Evolutionary conservation across 2,888 invertebrate genomes (phyloP).

Genomic region (Eupeodes latifasciatus): DNA sequence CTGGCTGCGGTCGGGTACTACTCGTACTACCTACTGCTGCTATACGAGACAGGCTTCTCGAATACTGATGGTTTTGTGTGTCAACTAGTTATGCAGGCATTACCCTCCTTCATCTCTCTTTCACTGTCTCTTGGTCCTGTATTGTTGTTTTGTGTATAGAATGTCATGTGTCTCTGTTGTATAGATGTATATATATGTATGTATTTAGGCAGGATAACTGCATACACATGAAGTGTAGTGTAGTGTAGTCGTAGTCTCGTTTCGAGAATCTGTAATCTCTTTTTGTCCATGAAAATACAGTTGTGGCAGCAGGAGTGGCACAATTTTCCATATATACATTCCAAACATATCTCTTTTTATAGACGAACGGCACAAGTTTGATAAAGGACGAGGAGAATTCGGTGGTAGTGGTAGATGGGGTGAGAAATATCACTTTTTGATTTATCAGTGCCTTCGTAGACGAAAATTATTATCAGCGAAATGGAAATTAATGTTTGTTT

Average conservation of each 20-base stretch:
- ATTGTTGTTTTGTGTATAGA: constrained; percentile 26
- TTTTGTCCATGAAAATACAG: constrained; percentile 68
- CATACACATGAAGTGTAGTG: constrained; percentile 69
- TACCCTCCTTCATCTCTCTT: neutral
- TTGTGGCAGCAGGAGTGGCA: constrained; percentile 42
- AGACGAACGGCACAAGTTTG: neutral
- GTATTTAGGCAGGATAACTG: constrained; percentile 73
- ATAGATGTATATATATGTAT: constrained; percentile 2
- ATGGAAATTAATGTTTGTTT: constrained; percentile 76
- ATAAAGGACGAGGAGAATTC: no score
- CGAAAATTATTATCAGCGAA: constrained; percentile 77
- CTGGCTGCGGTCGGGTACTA: neutral
- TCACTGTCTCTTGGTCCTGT: constrained; percentile 18
- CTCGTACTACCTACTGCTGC: neutral
- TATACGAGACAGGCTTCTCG: constrained; percentile 10
- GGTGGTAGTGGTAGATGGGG: constrained; percentile 35
- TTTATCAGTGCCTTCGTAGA: constrained; percentile 77
- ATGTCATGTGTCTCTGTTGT: constrained; percentile 20
- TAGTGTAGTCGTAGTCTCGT: constrained; percentile 63
- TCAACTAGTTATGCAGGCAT: constrained; percentile 70
- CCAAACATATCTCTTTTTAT: neutral
- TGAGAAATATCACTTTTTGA: constrained; percentile 74
- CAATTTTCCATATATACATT: constrained; percentile 19
- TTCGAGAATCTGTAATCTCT: constrained; percentile 66
- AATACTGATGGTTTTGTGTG: constrained; percentile 62